Conservation (phyloP, 2,797 vertebrate species). For the Pteropus rufus region DNA sequence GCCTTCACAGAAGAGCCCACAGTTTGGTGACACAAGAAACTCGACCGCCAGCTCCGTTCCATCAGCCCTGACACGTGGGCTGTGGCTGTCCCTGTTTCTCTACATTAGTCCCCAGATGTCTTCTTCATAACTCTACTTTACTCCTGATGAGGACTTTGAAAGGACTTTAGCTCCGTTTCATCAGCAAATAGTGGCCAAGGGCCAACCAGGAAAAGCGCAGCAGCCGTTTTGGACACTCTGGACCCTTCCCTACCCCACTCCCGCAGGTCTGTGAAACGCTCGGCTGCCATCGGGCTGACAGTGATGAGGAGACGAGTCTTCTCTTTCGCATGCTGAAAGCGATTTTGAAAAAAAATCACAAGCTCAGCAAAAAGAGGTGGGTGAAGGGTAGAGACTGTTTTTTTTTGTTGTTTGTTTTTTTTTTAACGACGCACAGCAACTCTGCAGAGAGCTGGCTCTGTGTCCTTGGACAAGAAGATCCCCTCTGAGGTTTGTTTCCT, state of each 20-base stretch:
- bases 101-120: neutral
- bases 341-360: neutral
- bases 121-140: neutral
- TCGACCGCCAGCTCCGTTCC: neutral
- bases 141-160: neutral
- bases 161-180: neutral
- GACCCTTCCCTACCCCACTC: neutral
- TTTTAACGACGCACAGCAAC: neutral
- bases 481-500: neutral
- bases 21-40: neutral
- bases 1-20: neutral
- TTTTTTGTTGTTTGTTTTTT: neutral
- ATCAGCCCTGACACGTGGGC: neutral
- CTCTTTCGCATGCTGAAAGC: slow-evolving; percentile 31
- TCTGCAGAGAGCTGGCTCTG: neutral
- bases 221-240: neutral
- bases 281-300: neutral
- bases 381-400: neutral
- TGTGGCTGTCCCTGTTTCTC: neutral
- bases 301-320: slow-evolving; percentile 5
- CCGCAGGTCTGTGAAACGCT: neutral
- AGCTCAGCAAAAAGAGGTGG: neutral
- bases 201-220: neutral
- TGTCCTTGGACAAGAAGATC: neutral
- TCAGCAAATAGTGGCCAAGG: neutral